Evolutionary conservation across 2,888 invertebrate species (phyloP), one percentile per base, ranked within the genome.

Genomic region (Phortica okadai): DNA sequence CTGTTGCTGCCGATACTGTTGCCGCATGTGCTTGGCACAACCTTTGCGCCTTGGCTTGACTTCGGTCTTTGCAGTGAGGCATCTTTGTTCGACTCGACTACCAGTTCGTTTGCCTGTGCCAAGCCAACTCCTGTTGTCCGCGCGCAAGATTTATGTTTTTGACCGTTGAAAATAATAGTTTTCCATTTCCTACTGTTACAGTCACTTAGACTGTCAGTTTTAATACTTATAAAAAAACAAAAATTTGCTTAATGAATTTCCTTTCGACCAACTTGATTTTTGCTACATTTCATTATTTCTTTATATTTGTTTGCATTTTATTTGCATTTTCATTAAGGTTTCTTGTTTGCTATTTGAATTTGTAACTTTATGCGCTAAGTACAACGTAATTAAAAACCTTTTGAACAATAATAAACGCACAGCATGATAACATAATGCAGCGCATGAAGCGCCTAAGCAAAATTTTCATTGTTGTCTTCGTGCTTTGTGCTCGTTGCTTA

Each of bases 101-200:
- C 33, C 33, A 33, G 33, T 33, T 33, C 33, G 33, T 5, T 33
- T 33, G 33, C 33, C 33, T 33, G 33, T 33, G 33, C 33, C 33
- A 33, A 4, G 1, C 50, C 44, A 10, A 11, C 62, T 50, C 45
- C 69, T 69, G 10, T 69, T 21, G 50, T 33, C 69, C 21, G 45
- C 16, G 45, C 45, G 45, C 25, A 74, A 64, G 74, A 74, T 67
- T 74, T 67, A 74, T 74, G 67, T 56, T 56, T 66, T 67, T 66
- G 42, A 67, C 41, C 41, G 50, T 14, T 50, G n/a, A 66, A 74
- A 74, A 74, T 74, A 64, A 62, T 74, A 74, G 74, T 67, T 74
- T 66, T 67, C 44, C 70, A 54, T 56, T 72, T 56, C 70, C 45
- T 54, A 72, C 25, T 66, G 14, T 41, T 14, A 11, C 42, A n/a